Base-by-base conservation (phyloP, 2,888 invertebrate species). In the Plebejus argus region DNA sequence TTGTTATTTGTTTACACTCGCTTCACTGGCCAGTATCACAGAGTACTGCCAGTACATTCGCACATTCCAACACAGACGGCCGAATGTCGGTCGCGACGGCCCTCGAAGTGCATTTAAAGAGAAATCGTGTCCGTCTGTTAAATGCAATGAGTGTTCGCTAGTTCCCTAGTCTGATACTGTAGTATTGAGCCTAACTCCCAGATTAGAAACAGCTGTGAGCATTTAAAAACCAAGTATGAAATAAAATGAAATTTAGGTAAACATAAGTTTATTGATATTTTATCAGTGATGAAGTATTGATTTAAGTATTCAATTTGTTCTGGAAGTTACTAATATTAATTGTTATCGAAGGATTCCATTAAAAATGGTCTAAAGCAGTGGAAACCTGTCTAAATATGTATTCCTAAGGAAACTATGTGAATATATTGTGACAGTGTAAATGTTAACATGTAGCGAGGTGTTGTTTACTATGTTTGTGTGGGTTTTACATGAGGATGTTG, bases 221-320 rank as follows among this genome's bases (percentile, higher is more conserved):
- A 79, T 88, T 86, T 85, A 86, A 88, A 86, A 86, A 81, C 83
- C 83, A 87, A 91, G 86, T 89, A 94, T 94, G 93, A 92, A 91
- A 90, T 93, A 94, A 93, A 89, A 94, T 94, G 93, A 93, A 91
- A 93, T 88, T 89, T 92, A 91, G 93, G 93, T 94, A 90, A 82
- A 77, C 72, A 76, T 49, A 74, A 76, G 76, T 79, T 78, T 76
- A 74, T 76, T 79, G 12, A 70, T 79, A 78, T 74, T 49, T 72
- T 76, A 80, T 79, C 78, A 80, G 78, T 76, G 61, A 77, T 39
- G 45, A 72, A 45, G 72, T 72, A 45, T 45, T 45, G 20, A 39
- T 39, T 71, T 8, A n/a, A n/a, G n/a, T n/a, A 35, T 76, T 76
- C 12, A 28, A 76, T 56, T 33, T 10, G 56, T 76, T 72, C 72